Percentiles rank a stretch among this genome's conserved stretches.
Conservation (phyloP, 2,888 invertebrate genomes). For the Aporophyla lueneburgensis region DNA sequence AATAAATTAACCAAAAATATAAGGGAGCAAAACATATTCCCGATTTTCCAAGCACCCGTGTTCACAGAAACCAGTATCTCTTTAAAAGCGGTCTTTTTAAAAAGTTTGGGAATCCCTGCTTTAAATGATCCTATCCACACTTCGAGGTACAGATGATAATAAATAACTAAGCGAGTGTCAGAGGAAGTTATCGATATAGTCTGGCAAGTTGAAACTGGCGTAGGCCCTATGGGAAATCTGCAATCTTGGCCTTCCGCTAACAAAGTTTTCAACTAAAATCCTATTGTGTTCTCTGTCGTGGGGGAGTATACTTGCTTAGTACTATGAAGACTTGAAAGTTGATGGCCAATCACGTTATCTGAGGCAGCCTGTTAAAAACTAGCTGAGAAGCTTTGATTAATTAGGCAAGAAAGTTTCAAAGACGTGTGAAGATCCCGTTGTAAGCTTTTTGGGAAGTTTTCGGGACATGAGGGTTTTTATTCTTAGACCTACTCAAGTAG, state of each 20-base stretch:
- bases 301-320: conserved; percentile 85
- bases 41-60: too few relatives aligned
- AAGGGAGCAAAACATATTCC: too few relatives aligned
- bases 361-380: conserved; percentile 47
- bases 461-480: conserved; percentile 4
- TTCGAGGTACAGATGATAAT: conserved; percentile 70
- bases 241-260: conserved; percentile 89
- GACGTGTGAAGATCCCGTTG: conserved; percentile 37
- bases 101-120: too few relatives aligned
- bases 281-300: conserved; percentile 87
- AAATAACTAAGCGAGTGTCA: conserved; percentile 82
- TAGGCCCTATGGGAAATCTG: conserved; percentile 88
- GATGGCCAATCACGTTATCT: conserved; percentile 66
- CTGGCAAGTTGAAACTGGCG: conserved; percentile 87
- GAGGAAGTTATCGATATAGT: conserved; percentile 88
- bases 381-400: conserved; percentile 49
- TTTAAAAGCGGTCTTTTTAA: too few relatives aligned
- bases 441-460: conserved; percentile 34
- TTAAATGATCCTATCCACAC: conserved; percentile 50
- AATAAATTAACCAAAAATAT: too few relatives aligned
- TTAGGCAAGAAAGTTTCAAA: conserved; percentile 43
- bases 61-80: too few relatives aligned
- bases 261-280: conserved; percentile 90
- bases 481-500: background rate
- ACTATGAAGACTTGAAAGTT: conserved; percentile 71